Percentiles rank a stretch among this genome's conserved stretches.
phyloP scores from a whole-genome alignment of 1,140 invertebrate species.

The Marisa cornuarietis region DNA sequence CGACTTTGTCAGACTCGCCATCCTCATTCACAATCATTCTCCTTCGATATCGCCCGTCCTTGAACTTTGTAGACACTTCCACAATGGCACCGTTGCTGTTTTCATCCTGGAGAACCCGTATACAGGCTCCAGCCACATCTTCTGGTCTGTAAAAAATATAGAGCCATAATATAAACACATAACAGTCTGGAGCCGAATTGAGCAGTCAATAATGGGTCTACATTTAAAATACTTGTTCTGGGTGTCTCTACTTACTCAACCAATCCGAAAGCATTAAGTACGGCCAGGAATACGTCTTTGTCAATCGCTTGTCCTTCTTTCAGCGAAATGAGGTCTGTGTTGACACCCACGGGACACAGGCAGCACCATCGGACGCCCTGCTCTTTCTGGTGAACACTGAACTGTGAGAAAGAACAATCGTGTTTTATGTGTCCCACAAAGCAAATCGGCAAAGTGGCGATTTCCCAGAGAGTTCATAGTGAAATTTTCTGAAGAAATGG shows the following conservation, averaged over 20 bases:
- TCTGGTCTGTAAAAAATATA: not conserved
- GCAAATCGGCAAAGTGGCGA: too few species aligned
- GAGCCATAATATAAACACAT: too few species aligned
- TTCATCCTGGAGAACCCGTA: slow-evolving; percentile 6
- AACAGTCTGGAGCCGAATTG: too few species aligned
- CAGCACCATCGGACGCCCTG: slow-evolving; percentile 12
- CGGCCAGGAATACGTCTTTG: not conserved
- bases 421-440: too few species aligned
- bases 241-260: too few species aligned
- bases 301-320: not conserved
- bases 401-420: not conserved
- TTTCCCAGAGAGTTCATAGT: too few species aligned
- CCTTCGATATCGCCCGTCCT: not conserved
- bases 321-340: not conserved
- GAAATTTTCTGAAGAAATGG: too few species aligned
- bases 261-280: too few species aligned
- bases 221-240: not conserved
- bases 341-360: slow-evolving; percentile 4
- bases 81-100: slow-evolving; percentile 14
- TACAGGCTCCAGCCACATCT: slow-evolving; percentile 10
- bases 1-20: not conserved
- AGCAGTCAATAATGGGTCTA: not conserved
- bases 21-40: slow-evolving; percentile 4
- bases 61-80: not conserved
- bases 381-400: not conserved